Evolutionary conservation across 2,113 vertebrate genomes (phyloP).

Genomic region (Rhodinocichla rosea): DNA sequence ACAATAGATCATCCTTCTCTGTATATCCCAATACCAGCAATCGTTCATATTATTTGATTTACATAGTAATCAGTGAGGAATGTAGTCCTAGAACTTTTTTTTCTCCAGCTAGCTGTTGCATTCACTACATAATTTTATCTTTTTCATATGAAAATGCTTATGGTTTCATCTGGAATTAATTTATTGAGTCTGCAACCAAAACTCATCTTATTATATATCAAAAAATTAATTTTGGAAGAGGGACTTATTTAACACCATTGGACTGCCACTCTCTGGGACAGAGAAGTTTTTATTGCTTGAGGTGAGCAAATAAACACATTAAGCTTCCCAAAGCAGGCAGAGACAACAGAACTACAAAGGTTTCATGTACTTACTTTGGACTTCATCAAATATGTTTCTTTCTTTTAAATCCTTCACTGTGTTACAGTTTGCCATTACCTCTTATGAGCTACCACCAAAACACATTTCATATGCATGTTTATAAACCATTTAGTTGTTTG

Average conservation of each 20-base stretch:
- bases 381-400: not conserved
- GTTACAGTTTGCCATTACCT: not conserved
- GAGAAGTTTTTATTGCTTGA: not conserved
- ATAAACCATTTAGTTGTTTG: not conserved
- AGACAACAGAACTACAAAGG: not conserved
- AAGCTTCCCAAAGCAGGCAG: not conserved
- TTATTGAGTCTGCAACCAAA: not conserved
- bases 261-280: not conserved
- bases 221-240: not conserved
- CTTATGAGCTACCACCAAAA: not conserved
- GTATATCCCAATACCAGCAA: not conserved
- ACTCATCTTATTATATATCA: not conserved
- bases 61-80: not conserved
- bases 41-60: not conserved
- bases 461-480: not conserved
- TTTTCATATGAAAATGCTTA: not conserved
- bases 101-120: not conserved
- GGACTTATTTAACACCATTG: not conserved
- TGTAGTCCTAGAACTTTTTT: not conserved
- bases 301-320: not conserved
- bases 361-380: not conserved
- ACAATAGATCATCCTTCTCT: not conserved
- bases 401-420: not conserved
- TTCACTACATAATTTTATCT: not conserved
- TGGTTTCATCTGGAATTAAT: not conserved